phyloP scores from a whole-genome alignment of 1,140 invertebrate species.

The Drosophila santomea region DNA sequence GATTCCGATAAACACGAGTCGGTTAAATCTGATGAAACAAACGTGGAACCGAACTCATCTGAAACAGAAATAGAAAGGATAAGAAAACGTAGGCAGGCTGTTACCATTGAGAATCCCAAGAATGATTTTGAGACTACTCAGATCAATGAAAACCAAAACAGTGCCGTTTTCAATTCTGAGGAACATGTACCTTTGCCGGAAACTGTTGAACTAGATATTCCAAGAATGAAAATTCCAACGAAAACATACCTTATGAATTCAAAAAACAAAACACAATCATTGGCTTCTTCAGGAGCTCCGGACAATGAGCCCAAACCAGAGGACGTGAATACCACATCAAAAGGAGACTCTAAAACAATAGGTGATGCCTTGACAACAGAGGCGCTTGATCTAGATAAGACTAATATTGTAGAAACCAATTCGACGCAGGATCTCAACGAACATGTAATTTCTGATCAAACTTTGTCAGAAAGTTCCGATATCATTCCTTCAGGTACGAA shows the following conservation, averaged over 20 bases:
- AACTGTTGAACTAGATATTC: not conserved
- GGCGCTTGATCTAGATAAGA: too few relatives aligned
- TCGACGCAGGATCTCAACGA: too few relatives aligned
- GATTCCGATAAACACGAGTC: not conserved
- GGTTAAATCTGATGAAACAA: not conserved
- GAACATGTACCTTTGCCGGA: too few relatives aligned
- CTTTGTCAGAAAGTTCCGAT: not conserved
- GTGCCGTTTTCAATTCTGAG: not conserved
- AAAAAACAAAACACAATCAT: not conserved
- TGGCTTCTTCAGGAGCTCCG: not conserved
- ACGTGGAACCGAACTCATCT: not conserved
- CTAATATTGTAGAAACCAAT: too few relatives aligned
- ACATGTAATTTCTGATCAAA: not conserved
- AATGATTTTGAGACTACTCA: not conserved
- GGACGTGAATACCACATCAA: not conserved
- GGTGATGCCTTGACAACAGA: too few relatives aligned
- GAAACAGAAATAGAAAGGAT: not conserved
- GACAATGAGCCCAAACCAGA: not conserved
- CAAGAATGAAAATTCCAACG: not conserved
- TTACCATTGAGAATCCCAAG: conserved; percentile 1
- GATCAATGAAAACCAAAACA: not conserved
- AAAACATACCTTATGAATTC: conserved; percentile 6
- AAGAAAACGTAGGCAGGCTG: not conserved
- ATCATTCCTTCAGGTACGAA: not conserved
- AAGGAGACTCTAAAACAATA: not conserved